Percentiles rank a stretch among this genome's conserved stretches.
Conservation (phyloP, 2,113 vertebrate genomes). For the Ceyx cyanopectus region DNA sequence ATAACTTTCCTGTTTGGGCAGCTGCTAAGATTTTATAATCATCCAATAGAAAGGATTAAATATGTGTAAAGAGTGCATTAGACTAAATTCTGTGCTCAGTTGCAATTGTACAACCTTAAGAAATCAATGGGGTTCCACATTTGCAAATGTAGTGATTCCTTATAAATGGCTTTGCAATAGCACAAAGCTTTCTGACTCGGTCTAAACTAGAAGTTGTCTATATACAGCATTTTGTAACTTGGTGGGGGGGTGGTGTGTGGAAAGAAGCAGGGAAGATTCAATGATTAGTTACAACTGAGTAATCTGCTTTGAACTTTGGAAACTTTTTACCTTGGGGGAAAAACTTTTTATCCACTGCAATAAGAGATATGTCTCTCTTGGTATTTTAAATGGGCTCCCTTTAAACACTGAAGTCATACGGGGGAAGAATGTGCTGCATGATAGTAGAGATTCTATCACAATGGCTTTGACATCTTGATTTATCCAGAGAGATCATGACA, state of each 20-base stretch:
- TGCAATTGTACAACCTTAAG: background rate
- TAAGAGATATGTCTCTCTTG: background rate
- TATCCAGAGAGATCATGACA: background rate
- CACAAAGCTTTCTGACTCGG: background rate
- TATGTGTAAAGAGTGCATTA: constrained; percentile 38
- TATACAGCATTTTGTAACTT: background rate
- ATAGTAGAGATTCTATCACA: background rate
- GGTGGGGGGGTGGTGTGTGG: too few species aligned
- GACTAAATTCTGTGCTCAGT: constrained; percentile 42
- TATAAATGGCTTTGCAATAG: background rate
- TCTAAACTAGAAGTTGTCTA: background rate
- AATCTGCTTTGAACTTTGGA: background rate
- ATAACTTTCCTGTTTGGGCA: constrained; percentile 3
- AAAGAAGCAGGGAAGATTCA: background rate
- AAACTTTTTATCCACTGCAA: background rate
- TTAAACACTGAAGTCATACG: background rate
- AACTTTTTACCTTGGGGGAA: background rate
- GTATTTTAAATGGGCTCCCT: background rate
- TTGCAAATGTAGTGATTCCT: constrained; percentile 23
- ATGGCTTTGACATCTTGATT: background rate
- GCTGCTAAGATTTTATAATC: constrained; percentile 58
- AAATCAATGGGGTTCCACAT: constrained; percentile 57
- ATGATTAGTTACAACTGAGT: background rate
- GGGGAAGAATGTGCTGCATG: background rate
- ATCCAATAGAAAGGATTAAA: constrained; percentile 64